A percentile compares a stretch with the other conserved stretches of the same genome.
Conservation (phyloP, 1,140 invertebrate species). For the Dinothrombium tinctorium region DNA sequence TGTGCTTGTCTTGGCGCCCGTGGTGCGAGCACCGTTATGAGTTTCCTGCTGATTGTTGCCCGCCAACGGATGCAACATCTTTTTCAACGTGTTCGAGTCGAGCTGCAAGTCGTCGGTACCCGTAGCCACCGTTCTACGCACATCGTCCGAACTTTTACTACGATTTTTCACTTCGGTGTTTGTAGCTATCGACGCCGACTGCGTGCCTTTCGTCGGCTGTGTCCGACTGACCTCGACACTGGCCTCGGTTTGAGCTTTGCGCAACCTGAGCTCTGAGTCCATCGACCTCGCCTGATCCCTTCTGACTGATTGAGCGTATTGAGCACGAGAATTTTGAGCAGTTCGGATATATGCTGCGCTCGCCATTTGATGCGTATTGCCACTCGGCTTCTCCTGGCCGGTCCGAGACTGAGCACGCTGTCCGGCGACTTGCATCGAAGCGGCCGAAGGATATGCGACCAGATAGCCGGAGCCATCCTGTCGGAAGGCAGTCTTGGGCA, state of each 20-base stretch:
- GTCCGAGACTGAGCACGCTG: too few species aligned
- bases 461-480: background rate
- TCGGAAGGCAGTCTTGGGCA: slow-evolving; percentile 15
- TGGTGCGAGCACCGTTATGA: background rate
- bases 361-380: too few species aligned
- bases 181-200: background rate
- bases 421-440: background rate
- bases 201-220: background rate
- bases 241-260: background rate
- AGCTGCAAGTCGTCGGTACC: slow-evolving; percentile 22
- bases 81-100: slow-evolving; percentile 67
- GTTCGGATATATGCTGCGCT: background rate
- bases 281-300: slow-evolving; percentile 15
- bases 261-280: slow-evolving; percentile 6
- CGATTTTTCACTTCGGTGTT: slow-evolving; percentile 1
- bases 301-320: slow-evolving; percentile 13
- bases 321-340: slow-evolving; percentile 12
- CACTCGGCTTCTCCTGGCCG: too few species aligned
- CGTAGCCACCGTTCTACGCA: slow-evolving; percentile 27
- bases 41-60: slow-evolving; percentile 18
- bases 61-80: slow-evolving; percentile 77
- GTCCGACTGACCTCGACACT: background rate
- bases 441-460: background rate
- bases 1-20: background rate
- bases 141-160: slow-evolving; percentile 60